Percentiles rank a stretch among this genome's conserved stretches.
Conservation (phyloP, 2,888 invertebrate genomes). For the Agrilus mali region DNA sequence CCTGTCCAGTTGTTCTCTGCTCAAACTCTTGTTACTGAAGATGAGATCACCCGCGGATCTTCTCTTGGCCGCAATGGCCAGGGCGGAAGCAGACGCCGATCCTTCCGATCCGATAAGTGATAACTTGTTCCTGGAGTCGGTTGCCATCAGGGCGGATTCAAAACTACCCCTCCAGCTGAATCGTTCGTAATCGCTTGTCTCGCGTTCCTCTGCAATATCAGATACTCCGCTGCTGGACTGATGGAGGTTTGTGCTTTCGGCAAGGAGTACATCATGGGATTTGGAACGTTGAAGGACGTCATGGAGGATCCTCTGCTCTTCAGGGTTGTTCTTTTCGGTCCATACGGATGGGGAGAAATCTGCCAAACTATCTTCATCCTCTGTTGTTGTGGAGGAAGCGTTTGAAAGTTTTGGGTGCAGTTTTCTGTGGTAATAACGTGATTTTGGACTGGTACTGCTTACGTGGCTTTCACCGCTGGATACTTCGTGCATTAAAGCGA, state of each 20-base stretch:
- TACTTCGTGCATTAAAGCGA: conserved; percentile 86
- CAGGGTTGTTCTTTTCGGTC: conserved; percentile 30
- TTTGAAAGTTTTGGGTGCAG: conserved; percentile 45
- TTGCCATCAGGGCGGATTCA: conserved; percentile 79
- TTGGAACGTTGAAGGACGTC: conserved; percentile 60
- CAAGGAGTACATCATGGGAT: conserved; percentile 67
- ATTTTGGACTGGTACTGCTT: conserved; percentile 47
- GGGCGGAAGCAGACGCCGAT: conserved; percentile 50
- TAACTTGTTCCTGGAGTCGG: conserved; percentile 71
- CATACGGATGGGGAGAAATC: conserved; percentile 35
- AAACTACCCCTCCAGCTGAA: conserved; percentile 90
- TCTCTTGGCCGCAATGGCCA: conserved; percentile 60
- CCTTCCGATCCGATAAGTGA: conserved; percentile 49
- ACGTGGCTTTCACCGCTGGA: conserved; percentile 58
- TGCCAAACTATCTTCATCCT: conserved; percentile 60
- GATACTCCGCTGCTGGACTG: conserved; percentile 39
- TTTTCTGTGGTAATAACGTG: conserved; percentile 44
- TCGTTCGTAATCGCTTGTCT: conserved; percentile 77
- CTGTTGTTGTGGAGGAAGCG: conserved; percentile 48
- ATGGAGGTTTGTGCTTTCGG: conserved; percentile 39
- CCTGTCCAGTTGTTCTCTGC: conserved; percentile 59
- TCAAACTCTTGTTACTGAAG: conserved; percentile 67
- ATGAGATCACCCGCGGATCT: conserved; percentile 74
- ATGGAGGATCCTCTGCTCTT: conserved; percentile 35
- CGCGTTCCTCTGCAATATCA: conserved; percentile 49